Evolutionary conservation across 2,113 vertebrate genomes (phyloP).

Genomic region (Bathybates hornii): DNA sequence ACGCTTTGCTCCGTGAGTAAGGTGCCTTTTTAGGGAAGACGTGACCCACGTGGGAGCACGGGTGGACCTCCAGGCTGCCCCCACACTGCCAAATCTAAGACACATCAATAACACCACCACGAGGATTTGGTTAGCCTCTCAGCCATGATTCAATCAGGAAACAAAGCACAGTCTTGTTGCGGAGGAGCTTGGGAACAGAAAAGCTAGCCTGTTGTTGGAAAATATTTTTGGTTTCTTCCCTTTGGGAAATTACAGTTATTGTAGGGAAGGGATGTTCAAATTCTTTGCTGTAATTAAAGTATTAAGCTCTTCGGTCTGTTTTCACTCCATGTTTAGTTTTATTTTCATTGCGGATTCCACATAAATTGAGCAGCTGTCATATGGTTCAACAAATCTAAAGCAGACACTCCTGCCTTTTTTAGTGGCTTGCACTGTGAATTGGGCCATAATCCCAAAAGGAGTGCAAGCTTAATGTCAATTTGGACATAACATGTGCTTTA

Average conservation of each 20-base stretch:
- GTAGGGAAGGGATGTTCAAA: background rate
- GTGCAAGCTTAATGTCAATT: background rate
- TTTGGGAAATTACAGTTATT: background rate
- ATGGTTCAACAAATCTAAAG: background rate
- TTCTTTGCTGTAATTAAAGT: constrained; percentile 15
- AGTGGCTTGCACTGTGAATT: background rate
- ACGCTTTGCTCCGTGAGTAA: constrained; percentile 88
- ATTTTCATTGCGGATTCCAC: background rate
- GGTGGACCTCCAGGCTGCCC: constrained; percentile 91
- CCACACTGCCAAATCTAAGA: constrained; percentile 97
- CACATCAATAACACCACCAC: background rate
- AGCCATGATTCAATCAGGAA: background rate
- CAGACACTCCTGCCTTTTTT: background rate
- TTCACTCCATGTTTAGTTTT: background rate
- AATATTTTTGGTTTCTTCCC: background rate
- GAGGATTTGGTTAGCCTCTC: constrained; percentile 6
- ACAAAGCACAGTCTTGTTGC: constrained; percentile 13
- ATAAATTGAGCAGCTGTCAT: background rate
- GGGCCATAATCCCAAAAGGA: background rate
- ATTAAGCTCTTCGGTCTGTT: background rate
- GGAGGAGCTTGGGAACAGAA: background rate
- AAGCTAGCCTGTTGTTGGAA: background rate
- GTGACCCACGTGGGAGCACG: constrained; percentile 95
- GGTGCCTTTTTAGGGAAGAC: constrained; percentile 95
- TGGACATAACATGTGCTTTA: background rate